phyloP scores from a whole-genome alignment of 2,113 vertebrate genomes.

The Megalops atlanticus region DNA sequence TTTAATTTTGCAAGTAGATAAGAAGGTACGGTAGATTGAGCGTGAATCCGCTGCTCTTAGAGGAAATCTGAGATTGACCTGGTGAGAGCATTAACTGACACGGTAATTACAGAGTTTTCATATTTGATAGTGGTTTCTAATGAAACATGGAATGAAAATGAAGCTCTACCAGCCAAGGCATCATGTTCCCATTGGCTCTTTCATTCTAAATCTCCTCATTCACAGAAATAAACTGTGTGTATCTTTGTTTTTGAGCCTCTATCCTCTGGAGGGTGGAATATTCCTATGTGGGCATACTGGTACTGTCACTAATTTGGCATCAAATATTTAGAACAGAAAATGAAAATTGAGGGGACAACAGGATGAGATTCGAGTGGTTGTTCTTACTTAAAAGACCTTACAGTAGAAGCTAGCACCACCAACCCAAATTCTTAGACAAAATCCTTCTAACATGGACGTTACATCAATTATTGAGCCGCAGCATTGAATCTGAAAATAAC shows the following conservation, averaged over 20 bases:
- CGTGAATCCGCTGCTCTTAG: constrained; percentile 33
- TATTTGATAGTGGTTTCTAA: constrained; percentile 13
- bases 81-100: constrained; percentile 35
- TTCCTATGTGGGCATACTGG: not conserved
- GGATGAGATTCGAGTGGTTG: not conserved
- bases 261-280: not conserved
- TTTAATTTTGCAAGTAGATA: constrained; percentile 17
- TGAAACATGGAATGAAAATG: constrained; percentile 1
- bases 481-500: too few relatives aligned
- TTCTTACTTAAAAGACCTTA: not conserved
- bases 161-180: constrained; percentile 2
- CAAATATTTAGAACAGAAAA: not conserved
- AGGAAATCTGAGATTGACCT: constrained; percentile 44
- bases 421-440: too few relatives aligned
- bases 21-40: constrained; percentile 8
- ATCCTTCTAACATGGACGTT: too few relatives aligned
- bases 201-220: constrained; percentile 15
- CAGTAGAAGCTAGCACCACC: too few relatives aligned
- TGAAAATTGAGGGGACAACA: not conserved
- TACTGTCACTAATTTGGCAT: not conserved
- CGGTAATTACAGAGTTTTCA: constrained; percentile 33
- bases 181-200: not conserved
- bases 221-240: not conserved
- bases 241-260: not conserved
- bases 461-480: too few relatives aligned